Evolutionary conservation across 1,140 invertebrate species (phyloP).

Genomic region (Wiebesia pumilae): DNA sequence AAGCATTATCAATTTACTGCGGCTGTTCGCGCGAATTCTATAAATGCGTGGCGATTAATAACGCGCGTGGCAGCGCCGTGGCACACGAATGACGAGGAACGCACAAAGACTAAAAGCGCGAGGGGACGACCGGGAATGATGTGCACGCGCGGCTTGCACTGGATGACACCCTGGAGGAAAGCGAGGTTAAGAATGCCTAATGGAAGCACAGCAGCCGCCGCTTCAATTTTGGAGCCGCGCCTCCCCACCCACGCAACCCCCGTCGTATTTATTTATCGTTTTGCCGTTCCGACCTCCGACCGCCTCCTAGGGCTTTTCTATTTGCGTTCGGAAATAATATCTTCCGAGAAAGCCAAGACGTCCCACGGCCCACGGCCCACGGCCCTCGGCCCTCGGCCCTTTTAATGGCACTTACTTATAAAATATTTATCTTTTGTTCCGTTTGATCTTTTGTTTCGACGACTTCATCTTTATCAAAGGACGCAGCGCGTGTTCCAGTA

Average conservation of each 20-base stretch:
- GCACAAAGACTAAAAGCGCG: too few relatives aligned
- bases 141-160: neutral
- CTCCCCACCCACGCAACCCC: neutral
- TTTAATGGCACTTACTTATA: conserved; percentile 30
- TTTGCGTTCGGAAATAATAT: conserved; percentile 46
- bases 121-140: neutral
- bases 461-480: neutral
- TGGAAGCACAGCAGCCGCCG: conserved; percentile 8
- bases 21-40: conserved; percentile 41
- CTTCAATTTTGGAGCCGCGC: conserved; percentile 38
- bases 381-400: neutral
- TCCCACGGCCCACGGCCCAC: neutral
- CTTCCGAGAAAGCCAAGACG: conserved; percentile 29
- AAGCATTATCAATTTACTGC: conserved; percentile 41
- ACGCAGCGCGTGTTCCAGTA: neutral
- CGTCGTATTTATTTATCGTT: conserved; percentile 46
- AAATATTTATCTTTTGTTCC: conserved; percentile 39
- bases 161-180: neutral
- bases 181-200: conserved; percentile 55
- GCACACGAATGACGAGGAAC: neutral
- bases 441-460: conserved; percentile 16
- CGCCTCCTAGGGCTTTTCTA: conserved; percentile 16
- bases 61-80: neutral
- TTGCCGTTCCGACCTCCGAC: neutral
- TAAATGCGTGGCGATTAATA: conserved; percentile 42